Percentiles rank a stretch among this genome's conserved stretches.
Evolutionary conservation across 2,888 invertebrate species (phyloP).

Genomic region (Leucania comma): DNA sequence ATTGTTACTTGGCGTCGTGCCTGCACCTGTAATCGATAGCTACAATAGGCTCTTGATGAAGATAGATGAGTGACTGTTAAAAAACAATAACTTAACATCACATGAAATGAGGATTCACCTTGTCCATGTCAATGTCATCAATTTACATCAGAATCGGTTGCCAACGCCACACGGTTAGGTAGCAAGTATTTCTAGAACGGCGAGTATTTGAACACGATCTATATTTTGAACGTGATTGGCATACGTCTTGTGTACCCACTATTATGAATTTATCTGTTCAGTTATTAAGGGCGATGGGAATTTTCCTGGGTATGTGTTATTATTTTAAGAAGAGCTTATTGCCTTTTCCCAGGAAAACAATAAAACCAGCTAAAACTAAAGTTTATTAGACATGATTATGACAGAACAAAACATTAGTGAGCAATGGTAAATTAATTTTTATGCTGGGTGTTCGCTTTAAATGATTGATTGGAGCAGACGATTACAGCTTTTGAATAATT

Average conservation of each 20-base stretch:
- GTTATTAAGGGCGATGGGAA: constrained; percentile 6
- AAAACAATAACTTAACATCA: constrained; percentile 28
- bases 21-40: constrained; percentile 27
- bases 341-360: neutral
- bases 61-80: constrained; percentile 27
- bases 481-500: constrained; percentile 7
- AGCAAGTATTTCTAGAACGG: constrained; percentile 71
- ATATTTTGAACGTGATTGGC: constrained; percentile 60
- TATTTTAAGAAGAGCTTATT: constrained; percentile 26
- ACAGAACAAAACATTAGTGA: constrained; percentile 17
- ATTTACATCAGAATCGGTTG: constrained; percentile 66
- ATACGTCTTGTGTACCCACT: constrained; percentile 35
- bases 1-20: constrained; percentile 38
- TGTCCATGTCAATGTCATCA: constrained; percentile 69
- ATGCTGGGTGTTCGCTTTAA: constrained; percentile 14
- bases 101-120: constrained; percentile 22
- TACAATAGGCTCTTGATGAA: constrained; percentile 22
- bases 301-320: neutral
- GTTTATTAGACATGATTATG: constrained; percentile 17
- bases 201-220: constrained; percentile 59
- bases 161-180: constrained; percentile 50
- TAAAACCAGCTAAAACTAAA: constrained; percentile 9
- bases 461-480: constrained; percentile 19
- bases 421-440: constrained; percentile 13
- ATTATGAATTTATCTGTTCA: constrained; percentile 26